phyloP scores from a whole-genome alignment of 2,797 vertebrate species.

The Peromyscus nudipes region DNA sequence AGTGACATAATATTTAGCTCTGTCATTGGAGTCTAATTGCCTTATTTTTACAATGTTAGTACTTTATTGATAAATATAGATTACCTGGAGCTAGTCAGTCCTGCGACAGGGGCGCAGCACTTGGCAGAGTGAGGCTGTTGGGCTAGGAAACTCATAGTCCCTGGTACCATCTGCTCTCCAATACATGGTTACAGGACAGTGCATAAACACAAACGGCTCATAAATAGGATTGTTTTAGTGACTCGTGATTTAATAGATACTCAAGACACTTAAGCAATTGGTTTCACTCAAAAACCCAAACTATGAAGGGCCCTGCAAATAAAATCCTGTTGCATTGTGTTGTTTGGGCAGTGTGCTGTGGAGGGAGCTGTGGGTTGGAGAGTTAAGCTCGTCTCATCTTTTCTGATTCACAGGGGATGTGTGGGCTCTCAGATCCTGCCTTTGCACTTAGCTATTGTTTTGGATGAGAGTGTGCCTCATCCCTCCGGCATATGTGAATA shows the following conservation, averaged over 20 bases:
- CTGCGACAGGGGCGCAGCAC: constrained; percentile 66
- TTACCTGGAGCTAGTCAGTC: constrained; percentile 80
- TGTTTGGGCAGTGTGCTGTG: neutral
- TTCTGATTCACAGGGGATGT: too few species aligned
- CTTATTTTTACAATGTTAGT: constrained; percentile 85
- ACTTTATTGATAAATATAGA: constrained; percentile 85
- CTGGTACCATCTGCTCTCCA: constrained; percentile 41
- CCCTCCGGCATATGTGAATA: neutral
- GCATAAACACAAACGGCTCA: neutral
- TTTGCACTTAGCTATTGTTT: neutral
- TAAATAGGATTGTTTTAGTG: constrained; percentile 3
- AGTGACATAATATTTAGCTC: constrained; percentile 89
- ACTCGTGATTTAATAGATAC: neutral
- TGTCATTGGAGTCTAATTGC: constrained; percentile 86
- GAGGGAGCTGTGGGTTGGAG: neutral
- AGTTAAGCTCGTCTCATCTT: neutral
- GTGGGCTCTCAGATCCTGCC: neutral
- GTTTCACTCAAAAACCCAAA: neutral
- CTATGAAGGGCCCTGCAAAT: neutral
- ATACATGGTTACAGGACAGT: neutral
- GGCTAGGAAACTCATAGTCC: constrained; percentile 61
- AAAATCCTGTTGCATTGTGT: neutral
- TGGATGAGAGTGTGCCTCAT: neutral
- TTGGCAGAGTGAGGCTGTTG: constrained; percentile 36
- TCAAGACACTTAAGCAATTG: constrained; percentile 30